Conservation (phyloP, 2,888 invertebrate species). For the Drosophila dives region DNA sequence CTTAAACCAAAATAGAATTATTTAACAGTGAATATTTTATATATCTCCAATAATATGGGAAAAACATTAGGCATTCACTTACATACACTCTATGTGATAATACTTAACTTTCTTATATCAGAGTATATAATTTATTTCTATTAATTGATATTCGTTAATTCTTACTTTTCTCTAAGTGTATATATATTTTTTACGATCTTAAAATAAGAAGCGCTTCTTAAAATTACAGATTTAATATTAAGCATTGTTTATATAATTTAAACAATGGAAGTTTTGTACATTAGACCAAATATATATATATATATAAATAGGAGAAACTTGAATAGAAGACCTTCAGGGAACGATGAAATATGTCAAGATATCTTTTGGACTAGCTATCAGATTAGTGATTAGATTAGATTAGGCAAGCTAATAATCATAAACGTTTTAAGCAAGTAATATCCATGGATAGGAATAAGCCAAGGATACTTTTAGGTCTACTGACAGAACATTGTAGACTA, state of each 20-base stretch:
- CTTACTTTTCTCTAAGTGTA: not conserved
- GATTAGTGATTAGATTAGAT: no score
- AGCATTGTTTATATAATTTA: not conserved
- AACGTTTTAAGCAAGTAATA: no score
- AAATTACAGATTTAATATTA: not conserved
- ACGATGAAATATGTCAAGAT: not conserved
- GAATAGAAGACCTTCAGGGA: not conserved
- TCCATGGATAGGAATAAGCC: no score
- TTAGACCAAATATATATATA: not conserved
- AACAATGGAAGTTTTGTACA: not conserved
- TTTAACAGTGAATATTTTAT: not conserved
- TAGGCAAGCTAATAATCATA: not conserved
- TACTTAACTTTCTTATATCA: not conserved
- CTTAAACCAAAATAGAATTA: not conserved
- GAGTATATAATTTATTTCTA: not conserved
- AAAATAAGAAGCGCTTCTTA: not conserved
- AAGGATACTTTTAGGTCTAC: no score
- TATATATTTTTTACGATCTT: not conserved
- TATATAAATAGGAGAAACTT: not conserved
- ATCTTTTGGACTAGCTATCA: not conserved
- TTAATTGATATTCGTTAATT: not conserved
- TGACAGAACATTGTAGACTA: no score
- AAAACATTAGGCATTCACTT: not conserved
- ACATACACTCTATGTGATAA: not conserved
- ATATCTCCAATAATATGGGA: not conserved